Conservation (phyloP, 2,888 invertebrate genomes). For the Drosophila buzzatii region DNA sequence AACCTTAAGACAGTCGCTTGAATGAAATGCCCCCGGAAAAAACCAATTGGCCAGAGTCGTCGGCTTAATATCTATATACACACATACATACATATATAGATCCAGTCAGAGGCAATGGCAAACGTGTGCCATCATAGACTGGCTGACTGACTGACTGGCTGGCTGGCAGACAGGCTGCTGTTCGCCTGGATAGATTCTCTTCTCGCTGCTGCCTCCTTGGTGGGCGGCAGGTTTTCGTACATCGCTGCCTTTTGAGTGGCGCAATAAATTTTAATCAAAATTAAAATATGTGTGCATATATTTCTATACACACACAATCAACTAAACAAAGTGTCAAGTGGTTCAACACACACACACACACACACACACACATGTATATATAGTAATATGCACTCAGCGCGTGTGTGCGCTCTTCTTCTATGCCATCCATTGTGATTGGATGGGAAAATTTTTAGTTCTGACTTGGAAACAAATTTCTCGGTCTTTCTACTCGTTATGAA, state of each 20-base stretch:
- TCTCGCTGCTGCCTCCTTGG: slow-evolving; percentile 27
- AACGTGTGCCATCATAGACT: slow-evolving; percentile 29
- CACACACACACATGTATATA: slow-evolving; percentile 12
- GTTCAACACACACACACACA: slow-evolving; percentile 36
- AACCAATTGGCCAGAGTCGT: slow-evolving; percentile 85
- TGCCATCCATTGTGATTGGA: slow-evolving; percentile 32
- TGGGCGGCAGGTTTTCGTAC: slow-evolving; percentile 54
- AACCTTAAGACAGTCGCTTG: slow-evolving; percentile 74
- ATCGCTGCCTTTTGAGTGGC: slow-evolving; percentile 60
- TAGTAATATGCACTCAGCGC: slow-evolving; percentile 52
- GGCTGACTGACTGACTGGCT: slow-evolving; percentile 29
- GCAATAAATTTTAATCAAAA: slow-evolving; percentile 82
- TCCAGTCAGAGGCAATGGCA: slow-evolving; percentile 54
- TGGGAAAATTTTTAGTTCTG: slow-evolving; percentile 8
- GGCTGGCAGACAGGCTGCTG: slow-evolving; percentile 10
- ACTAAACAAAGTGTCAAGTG: slow-evolving; percentile 65
- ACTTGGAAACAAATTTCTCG: slow-evolving; percentile 18
- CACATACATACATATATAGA: background rate
- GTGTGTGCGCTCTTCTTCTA: slow-evolving; percentile 58
- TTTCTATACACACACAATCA: slow-evolving; percentile 46
- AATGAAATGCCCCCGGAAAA: slow-evolving; percentile 85
- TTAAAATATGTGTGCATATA: slow-evolving; percentile 65
- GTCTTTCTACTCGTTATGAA: slow-evolving; percentile 7
- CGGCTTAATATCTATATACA: slow-evolving; percentile 77
- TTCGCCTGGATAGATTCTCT: slow-evolving; percentile 11